Conservation (phyloP, 2,113 vertebrate genomes). For the Bos indicus region DNA sequence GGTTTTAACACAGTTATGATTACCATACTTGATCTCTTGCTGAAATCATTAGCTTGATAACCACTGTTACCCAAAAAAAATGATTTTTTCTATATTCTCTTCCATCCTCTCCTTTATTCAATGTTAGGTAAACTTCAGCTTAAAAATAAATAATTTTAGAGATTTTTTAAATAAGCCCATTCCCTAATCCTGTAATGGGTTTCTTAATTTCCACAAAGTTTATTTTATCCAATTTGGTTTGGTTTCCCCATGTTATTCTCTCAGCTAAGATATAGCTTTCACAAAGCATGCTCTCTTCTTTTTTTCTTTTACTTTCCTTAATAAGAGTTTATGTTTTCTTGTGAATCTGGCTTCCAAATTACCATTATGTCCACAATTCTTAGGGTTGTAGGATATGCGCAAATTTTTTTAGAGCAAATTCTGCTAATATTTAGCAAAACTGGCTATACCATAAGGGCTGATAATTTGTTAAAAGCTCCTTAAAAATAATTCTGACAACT, state of each 20-base stretch:
- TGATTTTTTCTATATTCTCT: background rate
- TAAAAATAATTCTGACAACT: background rate
- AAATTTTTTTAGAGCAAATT: slow-evolving; percentile 12
- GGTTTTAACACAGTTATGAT: background rate
- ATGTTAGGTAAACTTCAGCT: background rate
- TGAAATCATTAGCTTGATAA: background rate
- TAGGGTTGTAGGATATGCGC: background rate
- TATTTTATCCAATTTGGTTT: background rate
- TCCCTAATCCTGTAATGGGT: background rate
- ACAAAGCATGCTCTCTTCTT: background rate
- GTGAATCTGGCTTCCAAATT: background rate
- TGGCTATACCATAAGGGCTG: background rate
- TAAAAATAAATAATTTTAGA: background rate
- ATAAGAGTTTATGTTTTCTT: background rate
- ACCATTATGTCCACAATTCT: background rate
- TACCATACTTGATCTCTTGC: background rate
- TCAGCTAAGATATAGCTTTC: background rate
- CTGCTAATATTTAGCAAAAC: background rate
- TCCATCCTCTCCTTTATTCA: background rate
- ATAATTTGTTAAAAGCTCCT: background rate
- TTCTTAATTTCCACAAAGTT: background rate
- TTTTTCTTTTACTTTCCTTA: slow-evolving; percentile 3
- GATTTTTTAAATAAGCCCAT: background rate
- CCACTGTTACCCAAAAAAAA: background rate
- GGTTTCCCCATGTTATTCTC: background rate